phyloP scores from a whole-genome alignment of 2,888 invertebrate species.

The Leuctra nigra region DNA sequence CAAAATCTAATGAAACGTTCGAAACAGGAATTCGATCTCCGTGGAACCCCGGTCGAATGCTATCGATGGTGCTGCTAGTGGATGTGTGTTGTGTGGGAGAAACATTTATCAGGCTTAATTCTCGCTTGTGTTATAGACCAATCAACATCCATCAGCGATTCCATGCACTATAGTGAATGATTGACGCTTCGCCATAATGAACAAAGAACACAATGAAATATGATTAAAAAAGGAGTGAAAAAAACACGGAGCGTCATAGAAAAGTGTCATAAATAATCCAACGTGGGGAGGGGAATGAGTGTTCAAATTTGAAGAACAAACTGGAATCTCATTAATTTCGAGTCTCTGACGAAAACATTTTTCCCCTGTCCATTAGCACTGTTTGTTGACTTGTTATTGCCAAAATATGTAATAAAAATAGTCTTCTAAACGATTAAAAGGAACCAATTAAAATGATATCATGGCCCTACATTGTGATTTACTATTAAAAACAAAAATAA shows the following conservation, averaged over 20 bases:
- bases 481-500: too few relatives aligned
- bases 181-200: background rate
- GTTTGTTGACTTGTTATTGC: too few relatives aligned
- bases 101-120: conserved; percentile 7
- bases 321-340: too few relatives aligned
- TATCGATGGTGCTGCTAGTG: background rate
- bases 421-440: too few relatives aligned
- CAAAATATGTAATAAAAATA: too few relatives aligned
- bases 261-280: conserved; percentile 4
- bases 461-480: too few relatives aligned
- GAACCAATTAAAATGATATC: too few relatives aligned
- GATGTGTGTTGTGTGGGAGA: background rate
- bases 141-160: conserved; percentile 7
- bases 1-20: background rate
- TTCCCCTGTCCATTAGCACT: too few relatives aligned
- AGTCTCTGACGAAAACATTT: too few relatives aligned
- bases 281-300: background rate
- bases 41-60: background rate
- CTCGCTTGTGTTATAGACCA: background rate
- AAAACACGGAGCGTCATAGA: background rate
- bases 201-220: conserved; percentile 13
- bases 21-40: background rate
- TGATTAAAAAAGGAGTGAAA: conserved; percentile 8
- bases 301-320: background rate
- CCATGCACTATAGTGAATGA: background rate